Percentiles rank a stretch among this genome's conserved stretches.
phyloP scores from a whole-genome alignment of 2,113 vertebrate species.

The Rhinolophus ferrumequinum region DNA sequence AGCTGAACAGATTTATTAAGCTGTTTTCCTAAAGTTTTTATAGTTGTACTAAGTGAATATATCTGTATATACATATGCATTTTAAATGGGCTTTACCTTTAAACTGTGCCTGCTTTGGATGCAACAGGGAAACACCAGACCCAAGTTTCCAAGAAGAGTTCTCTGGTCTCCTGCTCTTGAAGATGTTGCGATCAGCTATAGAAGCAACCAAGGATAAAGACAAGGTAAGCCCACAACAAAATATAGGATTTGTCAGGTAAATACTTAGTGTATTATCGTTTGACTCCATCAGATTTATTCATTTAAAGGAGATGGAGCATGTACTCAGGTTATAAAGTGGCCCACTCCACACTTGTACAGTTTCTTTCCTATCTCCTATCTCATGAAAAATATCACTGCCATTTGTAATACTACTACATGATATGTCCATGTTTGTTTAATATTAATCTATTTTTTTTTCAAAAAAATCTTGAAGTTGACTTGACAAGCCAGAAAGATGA shows the following conservation, averaged over 20 bases:
- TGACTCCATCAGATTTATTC: background rate
- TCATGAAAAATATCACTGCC: background rate
- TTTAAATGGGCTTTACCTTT: conserved; percentile 1
- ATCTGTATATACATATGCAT: background rate
- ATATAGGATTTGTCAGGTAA: fast-evolving
- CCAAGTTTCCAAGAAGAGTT: conserved; percentile 95
- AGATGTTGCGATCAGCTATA: conserved; percentile 93
- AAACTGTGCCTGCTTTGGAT: conserved; percentile 39
- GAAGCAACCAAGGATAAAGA: conserved; percentile 95
- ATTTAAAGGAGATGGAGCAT: fast-evolving
- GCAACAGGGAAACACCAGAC: conserved; percentile 90
- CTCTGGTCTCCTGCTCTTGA: conserved; percentile 94
- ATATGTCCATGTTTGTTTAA: background rate
- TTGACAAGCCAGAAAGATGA: background rate
- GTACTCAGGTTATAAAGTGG: background rate
- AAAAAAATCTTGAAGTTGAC: background rate
- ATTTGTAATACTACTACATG: background rate
- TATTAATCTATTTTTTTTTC: background rate
- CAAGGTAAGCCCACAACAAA: conserved; percentile 84
- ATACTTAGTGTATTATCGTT: too few relatives aligned
- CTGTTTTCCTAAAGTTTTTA: background rate
- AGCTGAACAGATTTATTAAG: background rate
- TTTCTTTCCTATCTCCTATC: background rate
- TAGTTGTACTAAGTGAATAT: background rate
- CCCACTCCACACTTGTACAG: background rate